Base-by-base conservation (phyloP, 2,113 vertebrate genomes). In the Paratilapia polleni region DNA sequence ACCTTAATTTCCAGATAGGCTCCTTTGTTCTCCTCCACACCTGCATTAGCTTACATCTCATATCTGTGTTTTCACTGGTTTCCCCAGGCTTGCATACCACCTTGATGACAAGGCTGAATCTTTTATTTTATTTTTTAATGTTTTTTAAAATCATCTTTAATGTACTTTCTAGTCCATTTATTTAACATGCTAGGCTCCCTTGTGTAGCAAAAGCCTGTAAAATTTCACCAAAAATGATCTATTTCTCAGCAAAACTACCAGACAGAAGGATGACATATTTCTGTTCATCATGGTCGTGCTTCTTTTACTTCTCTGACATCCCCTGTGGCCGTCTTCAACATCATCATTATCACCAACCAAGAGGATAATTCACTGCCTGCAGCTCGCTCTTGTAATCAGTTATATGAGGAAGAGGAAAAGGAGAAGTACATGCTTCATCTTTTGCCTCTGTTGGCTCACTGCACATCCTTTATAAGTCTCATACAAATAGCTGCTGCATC, bases 121-220 rank as follows among this genome's bases (percentile, higher is more conserved):
- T 68, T 60, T 58, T 81, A 43, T 19, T 36, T 62, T 13, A 20
- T 57, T 73, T 75, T 84, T 34, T 57, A 6, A 41, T 10, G 1
- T 76, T 20, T 54, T 68, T 87, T 84, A 34, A 43, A 22, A n/a
- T 61, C n/a, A 80, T 85, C 61, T 63, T n/a, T n/a, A n/a, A n/a
- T n/a, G n/a, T n/a, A n/a, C n/a, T n/a, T n/a, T 79, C 34, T 36
- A 38, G 26, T 83, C n/a, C n/a, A n/a, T n/a, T n/a, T 28, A 75
- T 75, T 78, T 17, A 80, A 28, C 34, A 73, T 20, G 4, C 66
- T 64, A 24, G 2, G 70, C 38, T 63, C 12, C 5, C 20, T 66
- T 41, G 17, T 64, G 64, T 54, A 22, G 22, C 47, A 41, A 4
- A n/a, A 6, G 31, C 47, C 14, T 73, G 24, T 14, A 54, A 83